Percentiles rank a stretch among this genome's conserved stretches.
Conservation (phyloP, 2,888 invertebrate species). For the Ptychoptera albimana region DNA sequence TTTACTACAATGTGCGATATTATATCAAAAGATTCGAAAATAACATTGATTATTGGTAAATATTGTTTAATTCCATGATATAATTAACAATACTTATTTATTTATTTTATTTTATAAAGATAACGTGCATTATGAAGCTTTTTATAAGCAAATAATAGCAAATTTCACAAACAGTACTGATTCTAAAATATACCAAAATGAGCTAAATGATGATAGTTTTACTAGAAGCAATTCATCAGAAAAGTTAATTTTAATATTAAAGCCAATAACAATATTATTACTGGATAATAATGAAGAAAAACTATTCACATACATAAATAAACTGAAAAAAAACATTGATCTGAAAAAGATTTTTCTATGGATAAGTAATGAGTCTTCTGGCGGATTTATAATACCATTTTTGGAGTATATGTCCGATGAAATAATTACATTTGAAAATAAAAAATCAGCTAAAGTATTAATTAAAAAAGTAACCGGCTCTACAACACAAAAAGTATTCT, state of each 20-base stretch:
- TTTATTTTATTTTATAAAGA: no score
- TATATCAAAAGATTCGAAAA: no score
- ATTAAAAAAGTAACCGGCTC: conserved; percentile 22
- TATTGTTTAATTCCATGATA: no score
- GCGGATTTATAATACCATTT: conserved; percentile 21
- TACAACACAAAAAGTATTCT: conserved; percentile 16
- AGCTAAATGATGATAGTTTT: no score
- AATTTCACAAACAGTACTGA: no score
- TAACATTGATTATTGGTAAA: no score
- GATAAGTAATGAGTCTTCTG: conserved; percentile 19
- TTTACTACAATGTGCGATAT: no score
- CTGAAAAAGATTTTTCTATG: conserved; percentile 24
- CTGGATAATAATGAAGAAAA: conserved; percentile 19
- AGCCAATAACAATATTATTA: conserved; percentile 21
- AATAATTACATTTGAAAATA: conserved; percentile 19
- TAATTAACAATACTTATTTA: no score
- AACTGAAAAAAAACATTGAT: conserved; percentile 17
- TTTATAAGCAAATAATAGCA: no score
- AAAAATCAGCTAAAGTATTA: conserved; percentile 17
- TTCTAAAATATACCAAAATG: no score
- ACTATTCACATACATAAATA: conserved; percentile 15
- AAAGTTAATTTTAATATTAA: conserved; percentile 17
- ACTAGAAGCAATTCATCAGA: no score
- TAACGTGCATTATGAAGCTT: no score
- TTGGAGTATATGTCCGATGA: conserved; percentile 25